Evolutionary conservation across 2,113 vertebrate species (phyloP).

Genomic region (Hucho hucho): DNA sequence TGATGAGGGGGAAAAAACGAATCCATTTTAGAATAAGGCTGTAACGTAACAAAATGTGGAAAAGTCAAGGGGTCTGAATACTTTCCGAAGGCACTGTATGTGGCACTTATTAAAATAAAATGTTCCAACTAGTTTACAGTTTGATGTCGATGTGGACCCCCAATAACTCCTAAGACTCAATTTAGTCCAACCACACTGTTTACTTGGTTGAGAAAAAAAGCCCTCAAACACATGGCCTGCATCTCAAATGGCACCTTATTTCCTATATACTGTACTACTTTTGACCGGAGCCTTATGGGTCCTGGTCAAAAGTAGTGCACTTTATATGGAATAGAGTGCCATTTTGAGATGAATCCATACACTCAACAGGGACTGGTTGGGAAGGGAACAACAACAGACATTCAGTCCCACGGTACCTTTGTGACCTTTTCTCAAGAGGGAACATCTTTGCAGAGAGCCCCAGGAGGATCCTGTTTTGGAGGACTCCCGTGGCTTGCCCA

Average conservation of each 20-base stretch:
- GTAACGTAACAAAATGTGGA: too few species aligned
- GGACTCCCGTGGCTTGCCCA: slow-evolving; percentile 22
- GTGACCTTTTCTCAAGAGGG: slow-evolving; percentile 62
- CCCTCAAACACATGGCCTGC: not conserved
- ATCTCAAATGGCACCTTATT: too few species aligned
- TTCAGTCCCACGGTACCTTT: slow-evolving; percentile 40
- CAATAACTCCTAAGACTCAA: too few species aligned
- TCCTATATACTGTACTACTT: not conserved
- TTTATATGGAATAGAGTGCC: slow-evolving; percentile 7
- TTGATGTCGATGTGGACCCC: too few species aligned
- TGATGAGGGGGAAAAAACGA: too few species aligned
- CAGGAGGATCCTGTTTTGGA: slow-evolving; percentile 36
- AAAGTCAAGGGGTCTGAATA: too few species aligned
- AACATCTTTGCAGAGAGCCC: slow-evolving; percentile 36
- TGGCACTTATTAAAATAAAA: too few species aligned
- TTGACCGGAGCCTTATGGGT: not conserved
- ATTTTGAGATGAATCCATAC: slow-evolving; percentile 29
- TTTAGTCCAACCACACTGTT: not conserved
- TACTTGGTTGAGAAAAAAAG: not conserved
- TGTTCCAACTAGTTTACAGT: too few species aligned
- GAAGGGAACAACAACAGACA: slow-evolving; percentile 56
- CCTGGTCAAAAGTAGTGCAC: too few species aligned
- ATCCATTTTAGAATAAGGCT: too few species aligned
- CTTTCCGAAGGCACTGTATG: too few species aligned
- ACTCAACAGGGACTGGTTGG: slow-evolving; percentile 34